Conservation (phyloP, 2,888 invertebrate genomes). For the Aphrophora alni region DNA sequence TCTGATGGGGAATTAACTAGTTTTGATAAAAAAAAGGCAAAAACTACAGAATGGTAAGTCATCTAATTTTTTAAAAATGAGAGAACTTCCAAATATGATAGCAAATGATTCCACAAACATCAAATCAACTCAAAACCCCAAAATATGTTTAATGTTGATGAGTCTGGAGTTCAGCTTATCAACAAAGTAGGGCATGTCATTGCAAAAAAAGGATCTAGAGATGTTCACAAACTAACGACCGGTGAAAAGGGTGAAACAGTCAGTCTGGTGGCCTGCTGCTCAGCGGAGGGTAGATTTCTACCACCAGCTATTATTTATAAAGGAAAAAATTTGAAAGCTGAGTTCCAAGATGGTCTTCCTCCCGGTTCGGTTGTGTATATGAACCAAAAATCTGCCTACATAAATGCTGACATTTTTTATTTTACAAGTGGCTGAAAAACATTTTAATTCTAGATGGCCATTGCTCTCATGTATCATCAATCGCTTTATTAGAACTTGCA, state of each 20-base stretch:
- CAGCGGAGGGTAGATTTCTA: constrained; percentile 9
- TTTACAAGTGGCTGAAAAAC: constrained; percentile 9
- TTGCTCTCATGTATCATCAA: not conserved
- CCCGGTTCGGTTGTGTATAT: not conserved
- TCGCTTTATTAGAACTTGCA: not conserved
- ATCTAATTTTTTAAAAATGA: too few species aligned
- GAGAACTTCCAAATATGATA: too few species aligned
- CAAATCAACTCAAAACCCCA: not conserved
- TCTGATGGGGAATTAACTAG: too few species aligned
- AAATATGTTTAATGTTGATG: constrained; percentile 20
- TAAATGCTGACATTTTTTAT: not conserved
- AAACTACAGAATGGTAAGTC: too few species aligned
- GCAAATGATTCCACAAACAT: too few species aligned
- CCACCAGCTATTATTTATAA: constrained; percentile 7
- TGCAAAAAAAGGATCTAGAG: not conserved
- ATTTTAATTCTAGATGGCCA: constrained; percentile 26
- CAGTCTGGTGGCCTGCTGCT: constrained; percentile 18
- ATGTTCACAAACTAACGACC: constrained; percentile 10
- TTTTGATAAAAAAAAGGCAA: too few species aligned
- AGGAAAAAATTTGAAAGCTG: constrained; percentile 20
- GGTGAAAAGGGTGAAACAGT: constrained; percentile 30
- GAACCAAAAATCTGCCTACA: not conserved
- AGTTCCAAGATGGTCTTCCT: constrained; percentile 10
- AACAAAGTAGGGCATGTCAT: constrained; percentile 23
- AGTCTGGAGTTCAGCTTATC: constrained; percentile 22